These are phyloP conservation scores for Epinotia nisella DNA, from an alignment of 2,888 invertebrate species.

Conservation along the genomic window DNA sequence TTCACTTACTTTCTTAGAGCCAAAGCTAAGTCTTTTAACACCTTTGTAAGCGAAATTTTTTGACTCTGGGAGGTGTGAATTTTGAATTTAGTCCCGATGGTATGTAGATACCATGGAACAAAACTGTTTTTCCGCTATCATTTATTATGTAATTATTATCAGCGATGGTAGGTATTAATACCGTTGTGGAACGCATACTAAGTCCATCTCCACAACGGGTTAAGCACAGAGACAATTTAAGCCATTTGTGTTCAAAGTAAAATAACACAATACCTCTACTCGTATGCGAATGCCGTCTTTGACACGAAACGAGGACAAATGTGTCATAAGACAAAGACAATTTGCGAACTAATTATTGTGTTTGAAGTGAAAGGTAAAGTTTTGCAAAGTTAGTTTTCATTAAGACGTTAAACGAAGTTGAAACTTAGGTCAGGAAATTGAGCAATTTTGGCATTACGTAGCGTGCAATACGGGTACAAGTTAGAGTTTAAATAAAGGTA, in stretches of 20 bases:
- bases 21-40: constrained; percentile 39
- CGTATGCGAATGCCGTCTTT: not conserved
- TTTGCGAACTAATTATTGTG: constrained; percentile 70
- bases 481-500: constrained; percentile 11
- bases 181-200: too few species aligned
- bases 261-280: not conserved
- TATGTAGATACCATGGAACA: too few species aligned
- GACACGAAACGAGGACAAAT: constrained; percentile 19
- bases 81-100: too few species aligned
- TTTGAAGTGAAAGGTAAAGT: constrained; percentile 67
- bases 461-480: constrained; percentile 52
- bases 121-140: too few species aligned
- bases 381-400: constrained; percentile 72
- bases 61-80: not conserved
- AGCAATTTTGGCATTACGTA: constrained; percentile 71
- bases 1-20: constrained; percentile 43
- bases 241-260: not conserved
- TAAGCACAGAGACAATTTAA: not conserved
- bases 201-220: not conserved
- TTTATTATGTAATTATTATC: too few species aligned
- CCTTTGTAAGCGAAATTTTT: constrained; percentile 16
- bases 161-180: too few species aligned
- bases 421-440: constrained; percentile 73
- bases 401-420: constrained; percentile 72
- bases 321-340: constrained; percentile 49